phyloP scores from a whole-genome alignment of 2,888 invertebrate genomes.

The Sinotaia quadrata region DNA sequence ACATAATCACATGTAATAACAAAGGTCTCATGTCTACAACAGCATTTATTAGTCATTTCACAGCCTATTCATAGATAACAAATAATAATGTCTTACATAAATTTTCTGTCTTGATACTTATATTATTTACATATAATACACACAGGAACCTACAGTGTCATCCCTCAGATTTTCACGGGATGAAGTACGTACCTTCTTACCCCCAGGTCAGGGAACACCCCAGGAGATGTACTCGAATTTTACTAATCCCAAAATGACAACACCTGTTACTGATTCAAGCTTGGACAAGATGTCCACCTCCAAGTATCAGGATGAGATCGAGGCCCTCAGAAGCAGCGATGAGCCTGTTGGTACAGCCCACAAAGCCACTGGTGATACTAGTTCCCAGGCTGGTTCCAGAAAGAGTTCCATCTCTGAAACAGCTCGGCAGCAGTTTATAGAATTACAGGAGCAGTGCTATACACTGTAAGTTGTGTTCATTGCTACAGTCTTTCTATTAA shows the following conservation, averaged over 20 bases:
- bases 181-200: conserved; percentile 31
- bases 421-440: conserved; percentile 45
- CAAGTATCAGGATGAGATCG: neutral
- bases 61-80: no score
- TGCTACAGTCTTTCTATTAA: neutral
- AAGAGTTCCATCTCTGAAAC: conserved; percentile 22
- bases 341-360: neutral
- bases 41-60: no score
- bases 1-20: no score
- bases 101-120: neutral
- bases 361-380: conserved; percentile 32
- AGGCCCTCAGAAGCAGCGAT: neutral
- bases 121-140: neutral
- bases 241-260: neutral
- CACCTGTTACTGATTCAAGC: no score
- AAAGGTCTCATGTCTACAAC: no score
- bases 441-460: conserved; percentile 54
- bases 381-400: conserved; percentile 11
- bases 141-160: conserved; percentile 58
- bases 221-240: neutral
- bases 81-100: no score
- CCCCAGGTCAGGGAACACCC: conserved; percentile 14
- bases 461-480: conserved; percentile 58
- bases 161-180: conserved; percentile 59
- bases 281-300: neutral